Percentiles rank a stretch among this genome's conserved stretches.
These are phyloP conservation scores for Pseudomyrmex dendroicus DNA, from an alignment of 1,140 invertebrate species.

Conservation along the genomic window DNA sequence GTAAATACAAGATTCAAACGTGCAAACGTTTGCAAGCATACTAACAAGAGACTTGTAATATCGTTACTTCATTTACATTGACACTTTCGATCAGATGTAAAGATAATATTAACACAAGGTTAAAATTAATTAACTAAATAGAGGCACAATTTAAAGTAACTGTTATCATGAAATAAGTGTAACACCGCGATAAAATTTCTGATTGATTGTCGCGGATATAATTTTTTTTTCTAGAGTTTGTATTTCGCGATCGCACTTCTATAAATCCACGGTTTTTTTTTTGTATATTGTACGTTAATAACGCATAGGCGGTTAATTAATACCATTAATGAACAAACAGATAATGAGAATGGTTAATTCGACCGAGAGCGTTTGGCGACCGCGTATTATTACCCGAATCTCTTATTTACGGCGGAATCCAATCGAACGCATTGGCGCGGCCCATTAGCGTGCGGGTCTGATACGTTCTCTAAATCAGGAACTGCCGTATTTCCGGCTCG, in stretches of 20 bases:
- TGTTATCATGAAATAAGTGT: not conserved
- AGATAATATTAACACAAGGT: not conserved
- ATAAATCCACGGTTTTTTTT: conserved; percentile 8
- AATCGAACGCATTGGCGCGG: conserved; percentile 24
- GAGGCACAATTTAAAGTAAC: not conserved
- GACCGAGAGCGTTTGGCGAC: conserved; percentile 27
- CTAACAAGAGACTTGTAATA: conserved; percentile 24
- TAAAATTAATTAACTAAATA: not conserved
- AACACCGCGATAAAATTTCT: conserved; percentile 12
- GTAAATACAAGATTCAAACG: conserved; percentile 26
- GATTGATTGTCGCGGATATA: not conserved
- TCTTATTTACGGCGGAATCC: conserved; percentile 47
- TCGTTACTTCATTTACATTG: not conserved
- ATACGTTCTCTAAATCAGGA: conserved; percentile 34
- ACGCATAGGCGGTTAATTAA: conserved; percentile 46
- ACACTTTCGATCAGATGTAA: not conserved
- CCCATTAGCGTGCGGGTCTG: conserved; percentile 5
- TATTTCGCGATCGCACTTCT: not conserved
- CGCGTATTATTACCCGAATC: conserved; percentile 52
- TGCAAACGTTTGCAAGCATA: conserved; percentile 20
- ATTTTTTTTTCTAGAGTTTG: not conserved
- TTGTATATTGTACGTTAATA: not conserved
- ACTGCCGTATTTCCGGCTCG: conserved; percentile 39
- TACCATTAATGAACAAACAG: conserved; percentile 32
- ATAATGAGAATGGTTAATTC: conserved; percentile 49